Conservation (phyloP, 2,113 vertebrate species). For the Okapia johnstoni region DNA sequence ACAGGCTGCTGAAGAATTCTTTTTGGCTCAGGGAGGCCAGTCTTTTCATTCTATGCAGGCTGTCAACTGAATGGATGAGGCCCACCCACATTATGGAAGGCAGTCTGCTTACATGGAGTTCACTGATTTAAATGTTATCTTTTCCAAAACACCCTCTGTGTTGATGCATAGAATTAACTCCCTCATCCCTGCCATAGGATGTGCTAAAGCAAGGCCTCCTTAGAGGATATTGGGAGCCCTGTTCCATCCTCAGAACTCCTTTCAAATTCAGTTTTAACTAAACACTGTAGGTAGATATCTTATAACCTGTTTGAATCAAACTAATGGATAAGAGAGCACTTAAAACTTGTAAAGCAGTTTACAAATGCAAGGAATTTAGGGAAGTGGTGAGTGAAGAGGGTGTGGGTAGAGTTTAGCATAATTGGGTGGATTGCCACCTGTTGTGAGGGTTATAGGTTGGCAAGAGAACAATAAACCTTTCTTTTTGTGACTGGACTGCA, state of each 20-base stretch:
- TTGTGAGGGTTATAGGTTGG: background rate
- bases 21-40: background rate
- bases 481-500: background rate
- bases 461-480: background rate
- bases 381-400: background rate
- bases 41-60: background rate
- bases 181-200: no score
- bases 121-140: background rate
- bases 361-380: background rate
- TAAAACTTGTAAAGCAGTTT: background rate
- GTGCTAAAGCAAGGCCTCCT: background rate
- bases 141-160: background rate
- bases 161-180: background rate
- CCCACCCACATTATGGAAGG: background rate
- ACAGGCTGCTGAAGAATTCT: background rate
- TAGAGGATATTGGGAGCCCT: background rate
- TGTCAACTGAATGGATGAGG: background rate
- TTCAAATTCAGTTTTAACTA: background rate
- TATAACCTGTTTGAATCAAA: background rate
- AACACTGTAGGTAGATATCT: background rate
- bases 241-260: background rate
- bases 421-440: background rate
- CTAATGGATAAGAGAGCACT: background rate
- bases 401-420: background rate
- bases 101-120: background rate